phyloP scores from a whole-genome alignment of 2,113 vertebrate species.

The Pterocles gutturalis region DNA sequence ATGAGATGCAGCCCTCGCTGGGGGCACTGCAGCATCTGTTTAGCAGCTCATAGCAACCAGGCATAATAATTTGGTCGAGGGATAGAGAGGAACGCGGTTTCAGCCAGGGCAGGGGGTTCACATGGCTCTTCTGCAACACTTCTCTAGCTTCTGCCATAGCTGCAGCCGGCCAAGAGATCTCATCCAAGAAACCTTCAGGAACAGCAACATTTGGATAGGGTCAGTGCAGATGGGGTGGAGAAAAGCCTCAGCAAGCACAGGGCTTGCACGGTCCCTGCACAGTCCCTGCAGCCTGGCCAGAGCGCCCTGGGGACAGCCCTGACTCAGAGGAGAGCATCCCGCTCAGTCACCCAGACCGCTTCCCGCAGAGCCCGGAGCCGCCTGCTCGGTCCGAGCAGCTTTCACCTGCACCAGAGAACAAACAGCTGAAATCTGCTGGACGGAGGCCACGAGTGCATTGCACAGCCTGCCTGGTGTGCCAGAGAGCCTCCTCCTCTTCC shows the following conservation, averaged over 20 bases:
- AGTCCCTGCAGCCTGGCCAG: rapidly evolving
- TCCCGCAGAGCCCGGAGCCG: background rate
- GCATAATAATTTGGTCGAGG: background rate
- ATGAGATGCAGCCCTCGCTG: slow-evolving; percentile 44
- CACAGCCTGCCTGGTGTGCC: background rate
- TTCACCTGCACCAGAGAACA: background rate
- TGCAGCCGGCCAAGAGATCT: background rate
- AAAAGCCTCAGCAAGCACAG: background rate
- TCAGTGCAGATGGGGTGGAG: background rate
- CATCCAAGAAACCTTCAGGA: background rate
- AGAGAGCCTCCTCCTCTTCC: background rate
- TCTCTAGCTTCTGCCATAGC: background rate
- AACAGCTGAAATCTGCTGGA: background rate
- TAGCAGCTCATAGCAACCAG: background rate
- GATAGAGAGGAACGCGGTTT: background rate
- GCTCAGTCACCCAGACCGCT: background rate
- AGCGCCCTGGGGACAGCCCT: background rate
- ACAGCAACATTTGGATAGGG: rapidly evolving
- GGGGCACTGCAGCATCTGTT: slow-evolving; percentile 38
- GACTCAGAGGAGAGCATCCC: background rate
- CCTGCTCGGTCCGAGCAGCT: background rate
- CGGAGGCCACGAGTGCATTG: background rate
- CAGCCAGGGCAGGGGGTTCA: background rate
- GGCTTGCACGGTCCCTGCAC: background rate
- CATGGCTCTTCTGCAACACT: background rate